Conservation (phyloP, 2,797 vertebrate species). For the Cyclura pinguis region DNA sequence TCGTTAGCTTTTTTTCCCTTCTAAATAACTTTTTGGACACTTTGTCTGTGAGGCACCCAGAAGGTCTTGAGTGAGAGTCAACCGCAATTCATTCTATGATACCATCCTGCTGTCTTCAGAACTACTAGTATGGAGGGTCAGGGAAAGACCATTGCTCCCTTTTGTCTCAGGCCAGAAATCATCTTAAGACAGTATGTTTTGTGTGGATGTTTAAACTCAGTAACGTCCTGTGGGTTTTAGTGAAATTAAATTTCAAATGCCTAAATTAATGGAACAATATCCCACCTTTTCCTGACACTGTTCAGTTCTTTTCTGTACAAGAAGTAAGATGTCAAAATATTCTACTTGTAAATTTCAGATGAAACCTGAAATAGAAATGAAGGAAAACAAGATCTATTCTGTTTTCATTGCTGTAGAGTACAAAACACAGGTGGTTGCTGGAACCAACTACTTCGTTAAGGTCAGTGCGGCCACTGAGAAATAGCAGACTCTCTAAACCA, state of each 20-base stretch:
- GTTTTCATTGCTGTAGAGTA: background rate
- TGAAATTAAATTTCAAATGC: background rate
- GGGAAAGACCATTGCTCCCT: background rate
- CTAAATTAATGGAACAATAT: background rate
- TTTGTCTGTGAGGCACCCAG: no score
- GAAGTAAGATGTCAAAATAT: background rate
- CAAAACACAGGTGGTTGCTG: conserved; percentile 64
- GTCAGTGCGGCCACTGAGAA: conserved; percentile 53
- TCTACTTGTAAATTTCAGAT: conserved; percentile 59
- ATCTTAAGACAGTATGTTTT: no score
- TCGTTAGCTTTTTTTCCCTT: background rate
- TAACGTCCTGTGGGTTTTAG: background rate
- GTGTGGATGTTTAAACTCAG: background rate
- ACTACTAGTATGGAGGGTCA: background rate
- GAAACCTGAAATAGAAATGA: conserved; percentile 47
- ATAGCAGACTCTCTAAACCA: background rate
- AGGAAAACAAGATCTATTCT: rapidly evolving
- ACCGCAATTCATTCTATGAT: background rate
- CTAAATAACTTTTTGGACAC: background rate
- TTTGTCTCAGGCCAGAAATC: background rate
- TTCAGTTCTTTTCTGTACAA: background rate
- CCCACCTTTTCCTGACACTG: background rate
- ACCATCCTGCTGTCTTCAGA: background rate
- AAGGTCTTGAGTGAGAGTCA: no score
- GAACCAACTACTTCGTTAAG: conserved; percentile 67